Evolutionary conservation across 2,113 vertebrate genomes (phyloP), one percentile per base, ranked within the genome.

Genomic region (Epinephelus cyanopodus): DNA sequence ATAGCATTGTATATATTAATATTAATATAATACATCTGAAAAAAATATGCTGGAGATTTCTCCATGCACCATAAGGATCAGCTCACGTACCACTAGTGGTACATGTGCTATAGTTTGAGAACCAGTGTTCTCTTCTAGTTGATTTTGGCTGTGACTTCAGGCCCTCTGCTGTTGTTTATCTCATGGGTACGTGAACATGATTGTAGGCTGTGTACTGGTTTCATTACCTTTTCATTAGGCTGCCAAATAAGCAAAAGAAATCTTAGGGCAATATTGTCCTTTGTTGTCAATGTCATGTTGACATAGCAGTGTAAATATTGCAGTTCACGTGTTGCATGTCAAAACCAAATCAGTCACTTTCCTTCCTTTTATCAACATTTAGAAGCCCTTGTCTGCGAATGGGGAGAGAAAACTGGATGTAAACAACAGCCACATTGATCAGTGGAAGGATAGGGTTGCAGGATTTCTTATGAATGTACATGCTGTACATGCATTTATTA

Each of bases 141-240:
- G 25, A 21, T 33, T 61, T 61, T 61, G 25, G 56, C 42, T 50
- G 56, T 48, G 19, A 74, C 71, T 23, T 74, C 5, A 33, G n/a
- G 18, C 18, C 25, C 56, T 73, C 71, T 33, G 19, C 42, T 29
- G 39, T 47, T 60, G 11, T 48, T 47, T 5, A 73, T 61, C 56
- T 62, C 14, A 11, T n/a, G 56, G 18, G 6, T 73, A 60, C 27
- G 48, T 58, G 37, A 58, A 69, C 27, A 53, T 53, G 19, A 10
- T 53, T 69, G 53, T 19, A 19, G 53, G 14, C 25, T 42, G 4
- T 45, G 33, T 6, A 9, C 18, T 33, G 23, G 47, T 52, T 33
- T 33, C 52, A 70, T 70, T 70, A 56, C n/a, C 50, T 61, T 61
- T 50, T 50, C 12, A 74, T 60, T 6, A 73, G 18, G 17, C 39